Evolutionary conservation across 2,113 vertebrate species (phyloP), one percentile per base, ranked within the genome.

Genomic region (Psittacula cyanocephala): DNA sequence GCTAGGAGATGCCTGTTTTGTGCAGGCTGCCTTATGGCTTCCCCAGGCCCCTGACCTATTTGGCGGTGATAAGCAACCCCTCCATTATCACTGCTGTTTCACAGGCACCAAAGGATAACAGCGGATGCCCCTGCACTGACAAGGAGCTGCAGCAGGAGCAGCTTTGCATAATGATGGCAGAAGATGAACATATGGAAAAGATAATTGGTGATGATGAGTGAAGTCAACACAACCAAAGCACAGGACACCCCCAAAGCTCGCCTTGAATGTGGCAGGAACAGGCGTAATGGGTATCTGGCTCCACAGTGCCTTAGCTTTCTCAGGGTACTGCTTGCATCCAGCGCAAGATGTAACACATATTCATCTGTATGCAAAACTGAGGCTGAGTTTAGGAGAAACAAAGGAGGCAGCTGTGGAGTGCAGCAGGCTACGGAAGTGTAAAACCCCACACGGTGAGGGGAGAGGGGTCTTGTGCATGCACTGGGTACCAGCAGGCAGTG

Each of bases 81-180:
- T 80, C 76, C 14, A 10, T 41, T 43, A 60, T 27, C 5, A 1
- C 70, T 41, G 55, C 80, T 68, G 17, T 31, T 63, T 52, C 57
- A 29, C 60, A 90, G 76, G 49, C 6, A 3, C 71, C 60, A 22
- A 50, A 39, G 52, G 46, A 80, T 68, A 57, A 28, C 29, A 35
- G 55, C 0, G 2, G 53, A 35, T 63, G 23, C 47, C 60, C 39
- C 62, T 0, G 2, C 1, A 1, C 33, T 59, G 70, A 31, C 0
- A 3, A 60, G 47, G 62, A 78, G 68, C 72, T 89, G 93, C 68
- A 70, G 88, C 29, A 75, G 39, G 39, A 55, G 15, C 44, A 79
- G 82, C 49, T 94, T 89, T 75, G 44, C 69, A 23, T 78, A 50
- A 49, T 6, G 77, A n/a, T 1, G 4, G 71, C 41, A 55, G 82